Percentiles rank a stretch among this genome's conserved stretches.
Evolutionary conservation across 2,888 invertebrate genomes (phyloP).

Genomic region (Torymus tubicola): DNA sequence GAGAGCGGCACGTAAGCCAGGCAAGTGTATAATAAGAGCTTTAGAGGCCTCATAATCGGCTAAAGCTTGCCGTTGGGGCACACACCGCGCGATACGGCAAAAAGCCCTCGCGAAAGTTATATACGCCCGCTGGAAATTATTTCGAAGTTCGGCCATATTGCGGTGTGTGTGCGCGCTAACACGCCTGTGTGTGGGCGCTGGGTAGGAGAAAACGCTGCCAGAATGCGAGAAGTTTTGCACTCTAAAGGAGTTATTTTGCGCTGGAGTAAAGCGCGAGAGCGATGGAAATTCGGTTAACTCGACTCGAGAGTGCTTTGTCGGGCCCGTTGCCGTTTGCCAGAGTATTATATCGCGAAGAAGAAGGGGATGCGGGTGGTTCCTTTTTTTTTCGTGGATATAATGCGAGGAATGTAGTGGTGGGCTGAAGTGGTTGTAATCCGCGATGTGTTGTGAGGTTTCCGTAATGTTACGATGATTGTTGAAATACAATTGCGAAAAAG

Average conservation of each 20-base stretch:
- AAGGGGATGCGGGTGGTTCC: no score
- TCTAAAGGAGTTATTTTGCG: conserved; percentile 33
- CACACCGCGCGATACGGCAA: conserved; percentile 11
- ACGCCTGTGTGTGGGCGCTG: no score
- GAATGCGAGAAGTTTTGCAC: conserved; percentile 8
- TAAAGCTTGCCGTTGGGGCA: not conserved
- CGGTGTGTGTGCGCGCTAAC: not conserved
- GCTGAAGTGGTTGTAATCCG: no score
- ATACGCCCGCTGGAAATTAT: conserved; percentile 28
- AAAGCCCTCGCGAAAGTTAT: conserved; percentile 30
- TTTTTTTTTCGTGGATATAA: no score
- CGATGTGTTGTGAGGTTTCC: no score
- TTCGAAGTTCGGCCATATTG: conserved; percentile 27
- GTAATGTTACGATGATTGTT: no score
- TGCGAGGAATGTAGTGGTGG: no score
- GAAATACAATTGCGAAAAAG: no score
- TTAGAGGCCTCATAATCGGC: conserved; percentile 25
- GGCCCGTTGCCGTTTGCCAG: no score
- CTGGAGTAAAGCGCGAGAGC: not conserved
- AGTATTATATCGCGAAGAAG: no score
- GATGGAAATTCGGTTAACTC: conserved; percentile 40
- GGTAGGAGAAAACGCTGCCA: not conserved
- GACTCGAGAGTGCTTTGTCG: not conserved
- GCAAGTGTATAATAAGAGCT: conserved; percentile 22
- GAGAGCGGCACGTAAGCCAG: not conserved